A percentile compares a stretch with the other conserved stretches of the same genome.
Evolutionary conservation across 2,888 invertebrate species (phyloP).

Genomic region (Caenorhabditis plicata): DNA sequence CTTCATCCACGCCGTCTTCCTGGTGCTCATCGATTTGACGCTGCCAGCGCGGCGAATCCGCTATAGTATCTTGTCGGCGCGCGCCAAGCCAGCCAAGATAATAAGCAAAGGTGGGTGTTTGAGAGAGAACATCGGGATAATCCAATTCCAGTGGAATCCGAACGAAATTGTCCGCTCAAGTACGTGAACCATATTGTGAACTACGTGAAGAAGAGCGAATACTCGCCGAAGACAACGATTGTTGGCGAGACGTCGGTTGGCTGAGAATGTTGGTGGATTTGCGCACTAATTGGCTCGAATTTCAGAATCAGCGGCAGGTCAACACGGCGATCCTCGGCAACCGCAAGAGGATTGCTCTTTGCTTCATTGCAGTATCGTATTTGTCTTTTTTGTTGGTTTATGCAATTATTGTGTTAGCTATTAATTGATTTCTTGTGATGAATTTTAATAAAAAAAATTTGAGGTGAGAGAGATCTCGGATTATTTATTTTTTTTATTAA

Average conservation of each 20-base stretch:
- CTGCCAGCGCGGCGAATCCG: conserved; percentile 45
- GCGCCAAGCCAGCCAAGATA: conserved; percentile 25
- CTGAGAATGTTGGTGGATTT: conserved; percentile 1
- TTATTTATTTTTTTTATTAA: too few relatives aligned
- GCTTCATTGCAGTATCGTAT: conserved; percentile 45
- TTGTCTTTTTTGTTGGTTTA: conserved; percentile 47
- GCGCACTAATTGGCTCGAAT: background rate
- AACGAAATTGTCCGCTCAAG: conserved; percentile 20
- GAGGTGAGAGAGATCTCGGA: too few relatives aligned
- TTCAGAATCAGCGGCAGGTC: conserved; percentile 51
- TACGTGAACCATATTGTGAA: conserved; percentile 25
- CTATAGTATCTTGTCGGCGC: conserved; percentile 32
- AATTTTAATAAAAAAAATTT: too few relatives aligned
- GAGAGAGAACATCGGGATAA: background rate
- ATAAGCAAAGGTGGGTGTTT: conserved; percentile 30
- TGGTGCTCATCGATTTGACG: conserved; percentile 45
- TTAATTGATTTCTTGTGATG: conserved; percentile 20
- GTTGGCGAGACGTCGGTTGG: conserved; percentile 30
- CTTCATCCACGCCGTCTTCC: conserved; percentile 52
- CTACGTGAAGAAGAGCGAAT: conserved; percentile 19
- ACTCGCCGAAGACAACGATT: conserved; percentile 22
- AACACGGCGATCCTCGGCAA: conserved; percentile 53
- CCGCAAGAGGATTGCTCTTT: conserved; percentile 53
- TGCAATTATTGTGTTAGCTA: conserved; percentile 44
- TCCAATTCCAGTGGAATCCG: conserved; percentile 22